Conservation (phyloP, 2,113 vertebrate species). For the Electrona antarctica region DNA sequence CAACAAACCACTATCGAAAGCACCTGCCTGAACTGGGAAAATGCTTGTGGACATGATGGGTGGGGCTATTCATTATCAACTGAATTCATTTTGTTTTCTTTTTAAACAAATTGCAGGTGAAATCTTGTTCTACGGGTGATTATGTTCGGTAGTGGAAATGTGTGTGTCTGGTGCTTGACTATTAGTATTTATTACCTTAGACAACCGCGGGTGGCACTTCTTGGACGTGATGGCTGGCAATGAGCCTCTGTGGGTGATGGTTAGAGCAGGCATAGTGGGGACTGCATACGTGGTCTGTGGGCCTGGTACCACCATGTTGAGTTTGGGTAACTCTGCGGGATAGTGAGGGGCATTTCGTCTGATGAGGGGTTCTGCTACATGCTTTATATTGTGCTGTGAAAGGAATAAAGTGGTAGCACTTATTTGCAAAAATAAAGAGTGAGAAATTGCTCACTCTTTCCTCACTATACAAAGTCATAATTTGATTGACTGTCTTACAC, state of each 20-base stretch:
- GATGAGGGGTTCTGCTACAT: conserved; percentile 57
- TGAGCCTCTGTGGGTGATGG: conserved; percentile 55
- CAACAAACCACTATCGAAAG: conserved; percentile 2
- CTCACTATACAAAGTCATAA: background rate
- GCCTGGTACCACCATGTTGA: conserved; percentile 67
- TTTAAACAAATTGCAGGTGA: background rate
- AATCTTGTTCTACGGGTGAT: background rate
- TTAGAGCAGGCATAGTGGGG: conserved; percentile 59
- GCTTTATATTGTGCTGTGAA: conserved; percentile 73
- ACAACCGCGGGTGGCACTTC: conserved; percentile 70
- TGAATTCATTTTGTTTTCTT: background rate
- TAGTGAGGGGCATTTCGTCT: conserved; percentile 48
- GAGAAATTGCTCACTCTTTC: background rate
- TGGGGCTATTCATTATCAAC: background rate
- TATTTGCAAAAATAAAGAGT: background rate
- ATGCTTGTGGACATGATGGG: too few species aligned
- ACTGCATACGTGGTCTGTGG: conserved; percentile 67
- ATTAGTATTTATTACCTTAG: conserved; percentile 72
- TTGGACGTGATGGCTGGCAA: conserved; percentile 71
- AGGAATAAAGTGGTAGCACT: conserved; percentile 15
- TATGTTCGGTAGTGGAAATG: background rate
- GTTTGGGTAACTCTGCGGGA: conserved; percentile 74
- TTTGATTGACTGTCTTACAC: conserved; percentile 44
- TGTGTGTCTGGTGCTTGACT: background rate
- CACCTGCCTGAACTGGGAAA: conserved; percentile 4